Evolutionary conservation across 2,888 invertebrate genomes (phyloP), one percentile per base, ranked within the genome.

Genomic region (Agrenia bidenticulata): DNA sequence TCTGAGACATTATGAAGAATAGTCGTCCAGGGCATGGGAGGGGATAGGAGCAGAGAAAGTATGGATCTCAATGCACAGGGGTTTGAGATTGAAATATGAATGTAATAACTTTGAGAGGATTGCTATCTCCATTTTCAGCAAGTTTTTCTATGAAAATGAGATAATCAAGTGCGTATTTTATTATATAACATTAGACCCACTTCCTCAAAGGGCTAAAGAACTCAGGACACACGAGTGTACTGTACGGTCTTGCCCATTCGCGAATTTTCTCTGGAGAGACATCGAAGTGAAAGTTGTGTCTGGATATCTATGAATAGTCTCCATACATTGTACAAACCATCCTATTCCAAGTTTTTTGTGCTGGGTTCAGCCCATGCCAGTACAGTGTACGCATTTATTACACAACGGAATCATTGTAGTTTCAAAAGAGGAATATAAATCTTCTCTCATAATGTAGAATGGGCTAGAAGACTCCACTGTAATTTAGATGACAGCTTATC

Each of bases 21-120:
- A n/a, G 27, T 17, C 32, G 55, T 27, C 32, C 2, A 55, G 55
- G 32, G 55, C n/a, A 53, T 55, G 15, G 5, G 21, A 51, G 19
- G 15, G 11, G 7, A n/a, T 49, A 21, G 15, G 15, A 21, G 26
- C 4, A 21, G 32, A 27, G 55, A 55, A 17, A 27, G 27, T 4
- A 11, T 13, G 17, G 26, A 27, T 9, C 32, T 32, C 55, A 55
- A 11, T 55, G 37, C 42, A 41, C 55, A 42, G 21, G 32, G 54
- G 49, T 54, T 62, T 62, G 56, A 56, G 56, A 56, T 56, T 62
- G 62, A 62, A 62, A 62, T 62, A 62, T 62, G 62, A 45, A 42
- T 21, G 56, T 56, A 56, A 62, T 62, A 62, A 62, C 62, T 62
- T 62, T 45, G 56, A 62, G 42, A 49, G 55, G 55, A 62, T 62